phyloP scores from a whole-genome alignment of 2,888 invertebrate species.

The Phengaris arion region DNA sequence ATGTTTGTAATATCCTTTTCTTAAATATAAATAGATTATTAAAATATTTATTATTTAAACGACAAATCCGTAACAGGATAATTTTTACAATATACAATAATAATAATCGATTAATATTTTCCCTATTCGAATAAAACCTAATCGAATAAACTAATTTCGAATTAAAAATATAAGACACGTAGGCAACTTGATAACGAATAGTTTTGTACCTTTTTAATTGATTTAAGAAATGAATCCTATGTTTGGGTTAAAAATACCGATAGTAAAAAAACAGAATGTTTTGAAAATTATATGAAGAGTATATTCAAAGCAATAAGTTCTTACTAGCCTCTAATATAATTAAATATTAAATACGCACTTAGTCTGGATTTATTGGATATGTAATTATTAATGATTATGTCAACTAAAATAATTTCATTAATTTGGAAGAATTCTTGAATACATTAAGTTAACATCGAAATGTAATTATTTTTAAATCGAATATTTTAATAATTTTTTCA shows the following conservation, averaged over 20 bases:
- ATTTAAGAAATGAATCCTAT: not conserved
- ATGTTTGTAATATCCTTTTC: slow-evolving; percentile 35
- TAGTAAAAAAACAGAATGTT: not conserved
- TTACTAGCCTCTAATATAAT: too few relatives aligned
- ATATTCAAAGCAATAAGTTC: too few relatives aligned
- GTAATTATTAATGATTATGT: too few relatives aligned
- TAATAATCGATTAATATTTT: not conserved
- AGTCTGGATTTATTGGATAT: too few relatives aligned
- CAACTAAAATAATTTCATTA: not conserved
- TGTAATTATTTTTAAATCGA: too few relatives aligned
- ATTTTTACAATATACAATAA: slow-evolving; percentile 41
- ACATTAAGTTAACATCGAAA: not conserved
- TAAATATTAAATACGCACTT: too few relatives aligned
- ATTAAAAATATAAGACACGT: slow-evolving; percentile 23
- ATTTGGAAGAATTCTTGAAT: not conserved
- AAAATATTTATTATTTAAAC: slow-evolving; percentile 47
- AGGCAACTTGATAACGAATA: slow-evolving; percentile 17
- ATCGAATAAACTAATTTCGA: slow-evolving; percentile 5
- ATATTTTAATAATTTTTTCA: too few relatives aligned
- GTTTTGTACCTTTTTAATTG: not conserved
- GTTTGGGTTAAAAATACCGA: not conserved
- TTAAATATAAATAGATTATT: slow-evolving; percentile 45
- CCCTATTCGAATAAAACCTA: slow-evolving; percentile 11
- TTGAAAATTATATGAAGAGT: not conserved
- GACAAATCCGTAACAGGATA: slow-evolving; percentile 73